Percentiles rank a stretch among this genome's conserved stretches.
phyloP scores from a whole-genome alignment of 2,888 invertebrate species.

The Lochmaea crataegi region DNA sequence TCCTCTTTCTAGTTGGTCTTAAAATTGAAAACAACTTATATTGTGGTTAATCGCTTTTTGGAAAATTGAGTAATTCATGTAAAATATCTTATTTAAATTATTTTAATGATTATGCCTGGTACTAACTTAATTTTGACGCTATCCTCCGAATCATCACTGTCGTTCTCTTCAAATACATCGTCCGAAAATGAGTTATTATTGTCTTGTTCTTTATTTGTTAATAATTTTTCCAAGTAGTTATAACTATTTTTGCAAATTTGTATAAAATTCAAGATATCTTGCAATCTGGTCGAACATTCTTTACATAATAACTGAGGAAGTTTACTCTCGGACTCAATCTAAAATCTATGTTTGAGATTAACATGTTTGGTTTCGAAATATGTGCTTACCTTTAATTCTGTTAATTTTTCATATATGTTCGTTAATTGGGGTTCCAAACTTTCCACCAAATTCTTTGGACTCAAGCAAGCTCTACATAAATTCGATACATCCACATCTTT shows the following conservation, averaged over 20 bases:
- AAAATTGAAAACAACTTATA: neutral
- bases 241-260: constrained; percentile 34
- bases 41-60: neutral
- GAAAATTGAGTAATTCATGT: neutral
- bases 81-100: neutral
- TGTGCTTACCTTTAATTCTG: constrained; percentile 33
- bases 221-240: constrained; percentile 25
- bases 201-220: constrained; percentile 10
- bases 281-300: constrained; percentile 29
- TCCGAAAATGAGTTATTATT: constrained; percentile 4
- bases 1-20: constrained; percentile 5
- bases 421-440: constrained; percentile 14
- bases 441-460: constrained; percentile 27
- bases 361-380: neutral
- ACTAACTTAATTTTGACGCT: neutral
- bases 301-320: constrained; percentile 36
- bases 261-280: constrained; percentile 35
- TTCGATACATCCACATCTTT: constrained; percentile 20
- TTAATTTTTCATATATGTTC: constrained; percentile 35
- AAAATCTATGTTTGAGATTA: constrained; percentile 8
- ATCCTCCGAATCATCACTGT: neutral
- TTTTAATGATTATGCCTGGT: neutral
- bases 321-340: constrained; percentile 27
- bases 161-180: neutral
- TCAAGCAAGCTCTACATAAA: constrained; percentile 37